These are phyloP conservation scores for Austrofundulus limnaeus DNA, from an alignment of 2,113 vertebrate species.

Conservation along the genomic window DNA sequence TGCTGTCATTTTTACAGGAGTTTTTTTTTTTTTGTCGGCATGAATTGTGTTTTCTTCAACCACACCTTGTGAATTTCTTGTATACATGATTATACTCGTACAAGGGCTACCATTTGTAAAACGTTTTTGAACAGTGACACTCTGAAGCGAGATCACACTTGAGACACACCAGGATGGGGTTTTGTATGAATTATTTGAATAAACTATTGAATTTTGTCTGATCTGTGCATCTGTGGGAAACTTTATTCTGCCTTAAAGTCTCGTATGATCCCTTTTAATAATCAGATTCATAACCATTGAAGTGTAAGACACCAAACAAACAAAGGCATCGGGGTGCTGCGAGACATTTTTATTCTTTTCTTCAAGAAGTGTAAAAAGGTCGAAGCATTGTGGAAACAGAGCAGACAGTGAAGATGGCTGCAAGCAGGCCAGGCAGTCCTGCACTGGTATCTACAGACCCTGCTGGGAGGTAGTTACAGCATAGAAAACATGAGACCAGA, in stretches of 20 bases:
- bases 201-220: constrained; percentile 50
- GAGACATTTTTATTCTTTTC: constrained; percentile 38
- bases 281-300: too few species aligned
- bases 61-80: constrained; percentile 73
- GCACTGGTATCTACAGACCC: constrained; percentile 44
- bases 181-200: constrained; percentile 71
- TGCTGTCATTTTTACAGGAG: constrained; percentile 77
- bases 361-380: constrained; percentile 57
- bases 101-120: constrained; percentile 81
- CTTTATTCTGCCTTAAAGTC: too few species aligned
- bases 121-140: constrained; percentile 55
- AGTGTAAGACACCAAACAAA: background rate
- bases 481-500: constrained; percentile 19
- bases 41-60: constrained; percentile 76
- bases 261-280: too few species aligned
- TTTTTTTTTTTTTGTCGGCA: constrained; percentile 77
- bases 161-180: constrained; percentile 32
- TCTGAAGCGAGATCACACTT: constrained; percentile 38
- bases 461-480: constrained; percentile 42
- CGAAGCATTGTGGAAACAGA: constrained; percentile 59
- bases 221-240: constrained; percentile 21
- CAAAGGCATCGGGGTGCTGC: constrained; percentile 29
- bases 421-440: constrained; percentile 47
- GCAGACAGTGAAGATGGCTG: too few species aligned
- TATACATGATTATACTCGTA: constrained; percentile 76